Base-by-base conservation (phyloP, 2,113 vertebrate genomes). In the Mirza zaza region DNA sequence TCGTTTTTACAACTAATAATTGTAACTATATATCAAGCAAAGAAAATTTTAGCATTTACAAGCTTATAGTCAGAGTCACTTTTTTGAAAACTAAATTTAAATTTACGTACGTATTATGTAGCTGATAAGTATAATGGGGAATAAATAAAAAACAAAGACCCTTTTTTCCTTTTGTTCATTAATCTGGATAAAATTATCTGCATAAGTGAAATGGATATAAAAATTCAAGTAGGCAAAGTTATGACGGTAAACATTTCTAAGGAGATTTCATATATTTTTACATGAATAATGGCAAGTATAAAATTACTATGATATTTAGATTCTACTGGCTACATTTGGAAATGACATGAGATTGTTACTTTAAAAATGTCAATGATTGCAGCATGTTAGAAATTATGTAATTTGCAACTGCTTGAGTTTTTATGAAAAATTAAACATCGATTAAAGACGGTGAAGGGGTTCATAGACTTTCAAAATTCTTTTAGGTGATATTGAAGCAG, bases 41-140 rank as follows among this genome's bases (percentile, higher is more conserved):
- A 93, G 15, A 94, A 85, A 67, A 27, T 90, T 88, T 92, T 87
- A 86, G 27, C 10, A 87, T 34, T 42, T 89, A 36, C 91, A 48
- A 85, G 14, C 34, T 79, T 77, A 5, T 48, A 77, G 77, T 77
- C 39, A 71, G 7, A 75, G 45, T 1, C 71, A 93, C 12, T 83
- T 92, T 36, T 76, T 34, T 12, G 52, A 70, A 76, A 76, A 45
- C 45, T 91, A 57, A 91, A 70, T 91, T 87, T 91, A 32, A 70
- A 71, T 79, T 42, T 89, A 61, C 5, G 77, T n/a, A 75, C 21
- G 32, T 80, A 68, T 77, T 82, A 87, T 48, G 55, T 87, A 65
- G 0, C 36, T 88, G 70, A 95, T 88, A 97, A 90, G 12, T 42
- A 57, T 61, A 55, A 84, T 79, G 10, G 61, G 34, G 2, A 3